Percentiles rank a stretch among this genome's conserved stretches.
phyloP scores from a whole-genome alignment of 30 jellyfish, hydroid and myxozoan genomes.

The Pelagia noctiluca region DNA sequence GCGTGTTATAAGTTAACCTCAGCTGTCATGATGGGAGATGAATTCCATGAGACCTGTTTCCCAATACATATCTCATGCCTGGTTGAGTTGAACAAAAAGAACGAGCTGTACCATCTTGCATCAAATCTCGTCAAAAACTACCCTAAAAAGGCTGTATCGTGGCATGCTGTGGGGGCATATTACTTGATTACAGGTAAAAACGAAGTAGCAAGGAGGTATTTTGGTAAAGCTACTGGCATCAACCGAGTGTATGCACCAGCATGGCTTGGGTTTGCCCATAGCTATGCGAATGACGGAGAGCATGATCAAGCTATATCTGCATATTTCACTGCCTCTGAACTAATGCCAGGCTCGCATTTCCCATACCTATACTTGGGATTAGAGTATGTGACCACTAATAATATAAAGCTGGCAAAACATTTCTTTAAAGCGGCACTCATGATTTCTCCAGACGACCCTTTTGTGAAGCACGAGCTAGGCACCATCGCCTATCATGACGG shows the following conservation, averaged over 20 bases:
- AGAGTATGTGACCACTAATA: conserved; percentile 78
- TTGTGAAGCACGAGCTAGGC: conserved; percentile 87
- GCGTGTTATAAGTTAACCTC: conserved; percentile 76
- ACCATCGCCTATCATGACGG: conserved; percentile 86
- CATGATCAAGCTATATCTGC: conserved; percentile 97
- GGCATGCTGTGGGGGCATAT: conserved; percentile 96
- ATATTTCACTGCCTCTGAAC: conserved; percentile 81
- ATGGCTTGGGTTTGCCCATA: conserved; percentile 98
- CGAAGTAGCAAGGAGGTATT: conserved; percentile 88
- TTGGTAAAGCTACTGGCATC: conserved; percentile 89
- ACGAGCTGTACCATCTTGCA: conserved; percentile 84
- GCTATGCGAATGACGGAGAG: conserved; percentile 96
- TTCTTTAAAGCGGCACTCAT: conserved; percentile 84
- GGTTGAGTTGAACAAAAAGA: conserved; percentile 78
- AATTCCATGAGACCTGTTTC: conserved; percentile 84
- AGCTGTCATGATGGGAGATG: conserved; percentile 63
- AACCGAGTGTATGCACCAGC: conserved; percentile 91
- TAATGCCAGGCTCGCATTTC: conserved; percentile 97
- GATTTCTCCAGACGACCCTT: conserved; percentile 94
- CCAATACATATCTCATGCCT: conserved; percentile 88
- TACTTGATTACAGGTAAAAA: conserved; percentile 77
- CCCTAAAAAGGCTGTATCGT: conserved; percentile 86
- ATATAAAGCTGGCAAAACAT: conserved; percentile 78
- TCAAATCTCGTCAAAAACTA: conserved; percentile 72
- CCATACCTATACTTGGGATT: conserved; percentile 85